Percentiles rank a stretch among this genome's conserved stretches.
Conservation (phyloP, 1,140 invertebrate genomes). For the Calosoma granatense region DNA sequence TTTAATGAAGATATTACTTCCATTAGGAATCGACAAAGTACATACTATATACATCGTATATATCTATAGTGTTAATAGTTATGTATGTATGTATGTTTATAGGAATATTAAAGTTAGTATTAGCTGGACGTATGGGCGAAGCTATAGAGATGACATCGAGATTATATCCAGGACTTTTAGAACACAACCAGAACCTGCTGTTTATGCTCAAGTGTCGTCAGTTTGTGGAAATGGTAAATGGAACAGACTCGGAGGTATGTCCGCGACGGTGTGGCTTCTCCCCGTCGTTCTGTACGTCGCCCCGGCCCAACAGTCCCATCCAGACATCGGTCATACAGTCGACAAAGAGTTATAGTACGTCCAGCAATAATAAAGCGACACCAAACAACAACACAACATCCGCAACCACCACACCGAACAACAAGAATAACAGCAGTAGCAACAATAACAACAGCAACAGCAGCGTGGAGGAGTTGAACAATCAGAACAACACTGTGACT, state of each 20-base stretch:
- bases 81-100: slow-evolving; percentile 31
- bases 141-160: slow-evolving; percentile 83
- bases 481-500: slow-evolving; percentile 41
- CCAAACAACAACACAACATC: slow-evolving; percentile 19
- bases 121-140: slow-evolving; percentile 87
- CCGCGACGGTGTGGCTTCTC: slow-evolving; percentile 26
- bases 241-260: slow-evolving; percentile 62
- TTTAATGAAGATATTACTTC: slow-evolving; percentile 90
- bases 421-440: slow-evolving; percentile 9
- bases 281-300: slow-evolving; percentile 36
- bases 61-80: slow-evolving; percentile 12
- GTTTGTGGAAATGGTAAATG: slow-evolving; percentile 93
- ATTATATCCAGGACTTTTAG: slow-evolving; percentile 83
- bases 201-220: slow-evolving; percentile 95
- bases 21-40: slow-evolving; percentile 96
- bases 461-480: slow-evolving; percentile 42
- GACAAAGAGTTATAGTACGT: slow-evolving; percentile 55
- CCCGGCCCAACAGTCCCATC: slow-evolving; percentile 38
- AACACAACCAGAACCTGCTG: slow-evolving; percentile 79
- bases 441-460: not conserved
- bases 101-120: slow-evolving; percentile 90
- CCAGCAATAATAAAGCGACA: slow-evolving; percentile 37
- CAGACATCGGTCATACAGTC: slow-evolving; percentile 67
- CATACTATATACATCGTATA: slow-evolving; percentile 29
- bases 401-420: slow-evolving; percentile 14